phyloP scores from a whole-genome alignment of 1,140 invertebrate genomes.

The Tyrophagus putrescentiae region DNA sequence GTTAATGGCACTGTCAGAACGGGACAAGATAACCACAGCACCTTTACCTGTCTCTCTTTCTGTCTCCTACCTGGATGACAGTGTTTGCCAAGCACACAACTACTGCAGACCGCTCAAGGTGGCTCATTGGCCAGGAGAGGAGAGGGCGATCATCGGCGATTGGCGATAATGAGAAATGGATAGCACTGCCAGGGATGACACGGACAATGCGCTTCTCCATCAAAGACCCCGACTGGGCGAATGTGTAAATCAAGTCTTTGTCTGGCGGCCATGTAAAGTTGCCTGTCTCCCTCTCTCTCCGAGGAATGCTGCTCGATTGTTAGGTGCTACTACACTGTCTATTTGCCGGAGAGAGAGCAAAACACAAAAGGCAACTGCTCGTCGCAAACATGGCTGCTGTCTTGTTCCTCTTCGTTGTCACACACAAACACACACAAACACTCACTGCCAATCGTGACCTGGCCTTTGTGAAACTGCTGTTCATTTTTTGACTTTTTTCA shows the following conservation, averaged over 20 bases:
- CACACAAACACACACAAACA: too few relatives aligned
- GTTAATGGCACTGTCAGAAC: too few relatives aligned
- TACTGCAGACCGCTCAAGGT: too few relatives aligned
- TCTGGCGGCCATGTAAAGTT: constrained; percentile 2
- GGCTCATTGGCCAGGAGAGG: neutral
- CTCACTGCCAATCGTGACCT: constrained; percentile 13
- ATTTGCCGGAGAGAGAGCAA: too few relatives aligned
- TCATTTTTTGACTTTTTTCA: too few relatives aligned
- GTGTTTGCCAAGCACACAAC: too few relatives aligned
- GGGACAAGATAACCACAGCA: neutral
- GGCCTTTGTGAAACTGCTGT: neutral
- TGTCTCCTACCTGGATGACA: too few relatives aligned
- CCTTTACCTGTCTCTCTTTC: too few relatives aligned
- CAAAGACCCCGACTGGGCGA: constrained; percentile 10
- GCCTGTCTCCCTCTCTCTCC: too few relatives aligned
- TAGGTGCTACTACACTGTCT: neutral
- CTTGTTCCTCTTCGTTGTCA: too few relatives aligned
- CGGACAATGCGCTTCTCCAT: neutral
- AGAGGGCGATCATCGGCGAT: neutral
- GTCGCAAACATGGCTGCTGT: too few relatives aligned
- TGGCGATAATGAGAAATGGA: constrained; percentile 11
- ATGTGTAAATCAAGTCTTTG: constrained; percentile 14
- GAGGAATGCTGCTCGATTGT: constrained; percentile 9
- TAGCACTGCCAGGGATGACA: neutral
- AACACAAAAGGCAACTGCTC: neutral